A percentile compares a stretch with the other conserved stretches of the same genome.
Evolutionary conservation across 2,888 invertebrate species (phyloP).

Genomic region (Lysandra coridon): DNA sequence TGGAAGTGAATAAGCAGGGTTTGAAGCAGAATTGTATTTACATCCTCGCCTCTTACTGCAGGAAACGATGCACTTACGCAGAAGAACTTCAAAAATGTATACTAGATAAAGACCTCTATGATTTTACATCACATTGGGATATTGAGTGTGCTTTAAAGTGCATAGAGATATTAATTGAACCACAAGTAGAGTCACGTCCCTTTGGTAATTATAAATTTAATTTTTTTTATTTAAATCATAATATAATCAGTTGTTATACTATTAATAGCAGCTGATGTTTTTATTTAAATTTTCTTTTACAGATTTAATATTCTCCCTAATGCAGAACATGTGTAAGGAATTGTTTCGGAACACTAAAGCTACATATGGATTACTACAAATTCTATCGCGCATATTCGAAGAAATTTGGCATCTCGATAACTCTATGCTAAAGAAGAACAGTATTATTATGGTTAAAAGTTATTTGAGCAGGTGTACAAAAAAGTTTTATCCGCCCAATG

Average conservation of each 20-base stretch:
- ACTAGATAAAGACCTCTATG: constrained; percentile 59
- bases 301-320: constrained; percentile 61
- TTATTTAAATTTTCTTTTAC: constrained; percentile 40
- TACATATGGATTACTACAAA: constrained; percentile 55
- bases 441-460: constrained; percentile 68
- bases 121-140: constrained; percentile 55
- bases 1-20: constrained; percentile 52
- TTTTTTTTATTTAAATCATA: not conserved
- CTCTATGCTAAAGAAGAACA: constrained; percentile 56
- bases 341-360: constrained; percentile 62
- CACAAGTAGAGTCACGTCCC: constrained; percentile 53
- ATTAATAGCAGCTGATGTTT: not conserved
- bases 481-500: constrained; percentile 61
- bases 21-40: constrained; percentile 60
- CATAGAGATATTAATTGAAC: constrained; percentile 55
- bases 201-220: constrained; percentile 51
- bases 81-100: constrained; percentile 63
- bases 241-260: not conserved
- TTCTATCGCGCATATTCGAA: constrained; percentile 59
- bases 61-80: constrained; percentile 52
- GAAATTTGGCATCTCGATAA: constrained; percentile 53
- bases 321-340: constrained; percentile 66
- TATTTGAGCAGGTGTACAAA: constrained; percentile 63
- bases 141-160: constrained; percentile 59
- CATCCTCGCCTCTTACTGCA: constrained; percentile 64